These are phyloP conservation scores for Gerris lacustris DNA, from an alignment of 2,888 invertebrate genomes.

Conservation along the genomic window DNA sequence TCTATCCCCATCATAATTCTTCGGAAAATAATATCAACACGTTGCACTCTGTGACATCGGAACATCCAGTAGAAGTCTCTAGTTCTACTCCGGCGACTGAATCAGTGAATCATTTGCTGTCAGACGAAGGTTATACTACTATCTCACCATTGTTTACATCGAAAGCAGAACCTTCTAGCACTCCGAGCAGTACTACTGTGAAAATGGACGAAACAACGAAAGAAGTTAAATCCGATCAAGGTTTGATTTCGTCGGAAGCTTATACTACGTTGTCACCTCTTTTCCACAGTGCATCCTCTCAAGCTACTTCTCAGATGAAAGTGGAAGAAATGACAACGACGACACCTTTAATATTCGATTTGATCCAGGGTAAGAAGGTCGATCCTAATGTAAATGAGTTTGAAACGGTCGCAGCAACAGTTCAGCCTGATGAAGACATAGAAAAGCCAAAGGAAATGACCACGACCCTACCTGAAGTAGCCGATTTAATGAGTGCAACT, in stretches of 20 bases:
- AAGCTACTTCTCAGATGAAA: background rate
- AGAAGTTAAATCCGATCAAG: background rate
- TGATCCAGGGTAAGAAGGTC: background rate
- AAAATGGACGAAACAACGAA: background rate
- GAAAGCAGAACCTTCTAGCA: background rate
- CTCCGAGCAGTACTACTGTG: background rate
- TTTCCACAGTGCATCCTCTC: background rate
- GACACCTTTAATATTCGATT: background rate
- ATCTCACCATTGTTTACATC: background rate
- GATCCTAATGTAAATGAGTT: background rate
- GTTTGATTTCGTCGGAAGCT: background rate
- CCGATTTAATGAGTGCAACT: background rate
- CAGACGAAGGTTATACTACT: slow-evolving; percentile 4
- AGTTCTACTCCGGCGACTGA: background rate
- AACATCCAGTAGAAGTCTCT: background rate
- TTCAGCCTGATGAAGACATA: background rate
- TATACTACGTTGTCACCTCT: slow-evolving; percentile 7
- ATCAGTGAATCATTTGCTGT: background rate
- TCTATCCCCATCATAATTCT: slow-evolving; percentile 1
- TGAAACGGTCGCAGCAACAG: background rate
- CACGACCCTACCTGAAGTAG: background rate
- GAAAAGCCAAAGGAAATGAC: background rate
- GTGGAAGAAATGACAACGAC: background rate
- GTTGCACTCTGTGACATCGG: background rate
- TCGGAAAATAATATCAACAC: background rate